phyloP scores from a whole-genome alignment of 1,140 invertebrate genomes.

The Chionoecetes opilio region DNA sequence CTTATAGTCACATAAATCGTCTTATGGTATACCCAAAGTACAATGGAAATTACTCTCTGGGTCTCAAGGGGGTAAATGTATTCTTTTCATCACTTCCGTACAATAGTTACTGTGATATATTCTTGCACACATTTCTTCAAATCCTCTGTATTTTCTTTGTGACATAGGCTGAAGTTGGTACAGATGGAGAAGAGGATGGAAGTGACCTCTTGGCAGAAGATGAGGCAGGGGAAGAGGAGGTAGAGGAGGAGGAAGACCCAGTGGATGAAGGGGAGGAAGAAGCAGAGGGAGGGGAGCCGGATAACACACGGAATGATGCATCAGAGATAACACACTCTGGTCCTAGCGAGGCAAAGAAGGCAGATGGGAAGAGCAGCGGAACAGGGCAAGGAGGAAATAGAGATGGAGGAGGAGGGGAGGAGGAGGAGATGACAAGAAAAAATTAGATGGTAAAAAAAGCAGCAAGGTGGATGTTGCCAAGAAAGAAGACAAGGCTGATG shows the following conservation, averaged over 20 bases:
- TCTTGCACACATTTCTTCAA: neutral
- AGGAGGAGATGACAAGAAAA: slow-evolving; percentile 64
- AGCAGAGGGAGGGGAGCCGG: neutral
- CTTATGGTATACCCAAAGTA: no score
- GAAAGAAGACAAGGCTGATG: slow-evolving; percentile 37
- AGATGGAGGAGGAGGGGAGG: slow-evolving; percentile 47
- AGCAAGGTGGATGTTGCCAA: slow-evolving; percentile 35
- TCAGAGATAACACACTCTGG: neutral
- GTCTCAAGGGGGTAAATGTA: no score
- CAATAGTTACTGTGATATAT: neutral
- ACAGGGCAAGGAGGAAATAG: neutral
- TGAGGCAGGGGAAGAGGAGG: neutral
- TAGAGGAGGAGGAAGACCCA: neutral
- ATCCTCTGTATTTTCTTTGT: neutral
- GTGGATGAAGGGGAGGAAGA: slow-evolving; percentile 23
- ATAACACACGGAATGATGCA: neutral
- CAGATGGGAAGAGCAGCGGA: neutral
- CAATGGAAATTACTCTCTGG: no score
- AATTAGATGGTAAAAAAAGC: slow-evolving; percentile 49
- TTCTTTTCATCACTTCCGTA: no score
- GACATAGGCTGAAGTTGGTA: slow-evolving; percentile 4
- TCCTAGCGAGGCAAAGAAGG: slow-evolving; percentile 39
- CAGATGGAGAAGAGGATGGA: neutral
- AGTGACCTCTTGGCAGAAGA: slow-evolving; percentile 48
- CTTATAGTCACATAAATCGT: no score